Conservation (phyloP, 2,113 vertebrate genomes). For the Tinamus guttatus region DNA sequence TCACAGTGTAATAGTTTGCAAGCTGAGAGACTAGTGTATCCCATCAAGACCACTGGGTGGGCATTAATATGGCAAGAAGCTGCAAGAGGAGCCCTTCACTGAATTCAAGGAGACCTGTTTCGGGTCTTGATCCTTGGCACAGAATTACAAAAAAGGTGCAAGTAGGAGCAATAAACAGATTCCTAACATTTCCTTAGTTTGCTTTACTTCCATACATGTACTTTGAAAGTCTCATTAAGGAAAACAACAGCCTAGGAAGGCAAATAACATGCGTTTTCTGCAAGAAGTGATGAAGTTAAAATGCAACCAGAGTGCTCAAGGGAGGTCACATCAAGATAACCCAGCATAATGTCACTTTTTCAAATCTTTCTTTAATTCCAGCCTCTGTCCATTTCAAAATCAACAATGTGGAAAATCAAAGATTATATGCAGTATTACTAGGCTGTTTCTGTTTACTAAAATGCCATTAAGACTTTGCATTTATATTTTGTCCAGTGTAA, state of each 20-base stretch:
- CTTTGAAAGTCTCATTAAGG: conserved; percentile 2
- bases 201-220: background rate
- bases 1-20: background rate
- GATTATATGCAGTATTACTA: background rate
- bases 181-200: background rate
- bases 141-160: background rate
- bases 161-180: background rate
- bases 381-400: background rate
- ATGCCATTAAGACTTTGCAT: background rate
- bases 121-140: rapidly evolving
- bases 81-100: background rate
- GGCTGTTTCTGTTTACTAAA: background rate
- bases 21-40: rapidly evolving
- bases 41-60: background rate
- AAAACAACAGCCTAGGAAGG: background rate
- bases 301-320: background rate
- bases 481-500: background rate
- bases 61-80: background rate
- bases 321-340: background rate
- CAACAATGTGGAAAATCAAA: background rate
- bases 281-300: background rate
- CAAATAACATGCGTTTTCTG: background rate
- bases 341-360: background rate
- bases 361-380: background rate
- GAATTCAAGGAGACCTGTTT: background rate